Conservation (phyloP, 2,888 invertebrate genomes). For the Plemyria rubiginata region DNA sequence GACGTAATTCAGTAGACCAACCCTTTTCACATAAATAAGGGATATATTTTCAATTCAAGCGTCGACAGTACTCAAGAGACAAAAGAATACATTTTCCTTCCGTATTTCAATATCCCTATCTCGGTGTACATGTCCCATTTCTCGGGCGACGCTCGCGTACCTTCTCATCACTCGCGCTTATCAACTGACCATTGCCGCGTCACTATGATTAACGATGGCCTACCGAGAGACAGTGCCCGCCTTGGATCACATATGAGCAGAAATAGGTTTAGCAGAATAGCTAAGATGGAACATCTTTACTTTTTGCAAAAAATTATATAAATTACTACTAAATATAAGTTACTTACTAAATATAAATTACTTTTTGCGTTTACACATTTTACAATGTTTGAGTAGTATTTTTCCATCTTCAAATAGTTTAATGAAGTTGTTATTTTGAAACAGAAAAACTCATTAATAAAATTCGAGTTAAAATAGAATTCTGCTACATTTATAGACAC, state of each 20-base stretch:
- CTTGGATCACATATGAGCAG: slow-evolving; percentile 48
- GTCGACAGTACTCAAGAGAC: slow-evolving; percentile 11
- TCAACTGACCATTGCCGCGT: slow-evolving; percentile 59
- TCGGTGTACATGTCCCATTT: slow-evolving; percentile 30
- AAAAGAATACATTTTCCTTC: slow-evolving; percentile 20
- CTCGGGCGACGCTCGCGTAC: slow-evolving; percentile 21
- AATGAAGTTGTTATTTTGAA: too few species aligned
- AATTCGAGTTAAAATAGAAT: too few species aligned
- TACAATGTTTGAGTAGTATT: too few species aligned
- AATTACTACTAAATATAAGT: too few species aligned
- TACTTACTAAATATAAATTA: too few species aligned
- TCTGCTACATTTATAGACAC: too few species aligned
- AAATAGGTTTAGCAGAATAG: slow-evolving; percentile 45
- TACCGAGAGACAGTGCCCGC: slow-evolving; percentile 58
- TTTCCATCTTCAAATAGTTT: too few species aligned
- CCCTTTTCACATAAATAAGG: background rate
- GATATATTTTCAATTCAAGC: slow-evolving; percentile 15
- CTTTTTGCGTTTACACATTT: too few species aligned
- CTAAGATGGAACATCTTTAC: background rate
- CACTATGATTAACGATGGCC: slow-evolving; percentile 62
- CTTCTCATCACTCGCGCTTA: slow-evolving; percentile 53
- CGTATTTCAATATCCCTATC: slow-evolving; percentile 34
- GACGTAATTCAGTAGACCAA: background rate
- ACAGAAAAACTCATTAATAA: too few species aligned
- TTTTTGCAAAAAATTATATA: background rate